Percentiles rank a stretch among this genome's conserved stretches.
Conservation (phyloP, 2,113 vertebrate genomes). For the Leucopsar rothschildi region DNA sequence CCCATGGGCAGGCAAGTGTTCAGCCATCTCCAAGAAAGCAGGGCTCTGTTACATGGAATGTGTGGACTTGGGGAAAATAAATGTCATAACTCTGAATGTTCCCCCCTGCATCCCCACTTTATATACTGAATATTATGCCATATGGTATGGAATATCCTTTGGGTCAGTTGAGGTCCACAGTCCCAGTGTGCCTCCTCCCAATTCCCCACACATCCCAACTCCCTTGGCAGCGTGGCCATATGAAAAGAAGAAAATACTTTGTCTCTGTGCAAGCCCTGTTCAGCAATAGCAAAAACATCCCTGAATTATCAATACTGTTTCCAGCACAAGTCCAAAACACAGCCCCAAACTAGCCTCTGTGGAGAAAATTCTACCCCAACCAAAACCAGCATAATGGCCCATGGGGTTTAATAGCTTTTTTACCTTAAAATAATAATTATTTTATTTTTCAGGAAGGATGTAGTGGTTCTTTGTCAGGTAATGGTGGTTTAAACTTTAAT, state of each 20-base stretch:
- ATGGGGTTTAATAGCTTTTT: neutral
- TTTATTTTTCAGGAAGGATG: neutral
- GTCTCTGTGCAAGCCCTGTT: neutral
- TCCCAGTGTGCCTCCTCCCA: neutral
- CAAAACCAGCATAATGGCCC: neutral
- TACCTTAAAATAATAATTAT: neutral
- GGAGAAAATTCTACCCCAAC: neutral
- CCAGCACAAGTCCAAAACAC: neutral
- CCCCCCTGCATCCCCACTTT: neutral
- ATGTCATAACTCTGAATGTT: neutral
- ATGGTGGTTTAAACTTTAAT: neutral
- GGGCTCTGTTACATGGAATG: too few species aligned
- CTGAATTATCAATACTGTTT: neutral
- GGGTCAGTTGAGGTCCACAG: neutral
- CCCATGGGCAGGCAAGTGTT: neutral
- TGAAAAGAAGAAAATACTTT: neutral
- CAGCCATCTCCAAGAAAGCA: neutral
- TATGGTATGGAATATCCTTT: neutral
- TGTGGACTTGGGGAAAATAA: neutral
- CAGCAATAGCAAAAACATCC: neutral
- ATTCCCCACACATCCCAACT: rapidly evolving
- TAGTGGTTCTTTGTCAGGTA: neutral
- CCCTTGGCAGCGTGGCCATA: rapidly evolving
- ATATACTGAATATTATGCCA: neutral
- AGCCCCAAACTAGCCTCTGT: neutral